These are phyloP conservation scores for Drosophila rellima DNA, from an alignment of 2,888 invertebrate species.

Conservation along the genomic window DNA sequence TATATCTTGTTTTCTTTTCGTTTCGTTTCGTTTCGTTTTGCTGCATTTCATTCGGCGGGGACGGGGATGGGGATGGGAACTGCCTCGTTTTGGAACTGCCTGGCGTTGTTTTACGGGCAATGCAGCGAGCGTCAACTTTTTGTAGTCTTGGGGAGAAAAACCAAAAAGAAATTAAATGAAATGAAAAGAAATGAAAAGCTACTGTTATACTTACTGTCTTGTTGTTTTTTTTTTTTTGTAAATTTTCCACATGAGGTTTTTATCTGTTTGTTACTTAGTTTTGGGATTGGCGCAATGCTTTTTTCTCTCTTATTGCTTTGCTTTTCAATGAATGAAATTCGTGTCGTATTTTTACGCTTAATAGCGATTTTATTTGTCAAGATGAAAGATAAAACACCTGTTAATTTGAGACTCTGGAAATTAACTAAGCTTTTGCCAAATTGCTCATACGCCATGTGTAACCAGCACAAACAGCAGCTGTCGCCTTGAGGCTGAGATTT, in stretches of 20 bases:
- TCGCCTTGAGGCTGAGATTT: conserved; percentile 39
- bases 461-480: conserved; percentile 28
- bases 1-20: conserved; percentile 31
- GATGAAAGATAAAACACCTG: conserved; percentile 62
- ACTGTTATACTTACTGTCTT: conserved; percentile 25
- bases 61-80: background rate
- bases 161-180: conserved; percentile 26
- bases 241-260: conserved; percentile 40
- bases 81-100: conserved; percentile 47
- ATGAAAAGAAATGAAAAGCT: conserved; percentile 63
- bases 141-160: conserved; percentile 13
- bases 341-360: conserved; percentile 70
- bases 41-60: conserved; percentile 39
- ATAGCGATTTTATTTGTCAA: conserved; percentile 74
- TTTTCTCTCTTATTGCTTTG: conserved; percentile 15
- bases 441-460: conserved; percentile 65
- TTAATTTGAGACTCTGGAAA: conserved; percentile 58
- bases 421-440: conserved; percentile 56
- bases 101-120: conserved; percentile 37
- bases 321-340: conserved; percentile 70
- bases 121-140: conserved; percentile 37
- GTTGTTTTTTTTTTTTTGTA: conserved; percentile 44
- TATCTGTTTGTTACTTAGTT: background rate
- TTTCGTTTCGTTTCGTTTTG: conserved; percentile 33
- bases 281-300: conserved; percentile 20